These are phyloP conservation scores for Beris chalybata DNA, from an alignment of 2,888 invertebrate genomes.

Conservation along the genomic window DNA sequence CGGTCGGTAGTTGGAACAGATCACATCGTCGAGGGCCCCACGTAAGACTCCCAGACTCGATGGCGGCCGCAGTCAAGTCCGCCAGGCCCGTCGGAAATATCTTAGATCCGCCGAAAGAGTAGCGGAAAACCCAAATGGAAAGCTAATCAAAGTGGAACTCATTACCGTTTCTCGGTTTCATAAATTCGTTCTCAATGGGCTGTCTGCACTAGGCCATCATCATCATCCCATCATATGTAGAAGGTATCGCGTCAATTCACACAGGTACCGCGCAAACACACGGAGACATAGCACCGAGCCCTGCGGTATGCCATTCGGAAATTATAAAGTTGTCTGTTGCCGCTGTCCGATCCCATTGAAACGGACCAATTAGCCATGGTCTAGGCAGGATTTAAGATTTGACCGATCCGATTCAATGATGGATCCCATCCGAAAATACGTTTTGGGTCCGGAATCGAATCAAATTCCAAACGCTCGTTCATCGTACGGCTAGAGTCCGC, in stretches of 20 bases:
- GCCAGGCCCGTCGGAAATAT: not conserved
- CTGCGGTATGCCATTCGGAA: constrained; percentile 15
- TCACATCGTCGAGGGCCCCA: constrained; percentile 22
- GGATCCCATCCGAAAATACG: constrained; percentile 23
- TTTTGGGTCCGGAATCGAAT: constrained; percentile 24
- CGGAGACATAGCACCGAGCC: not conserved
- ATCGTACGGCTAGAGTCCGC: not conserved
- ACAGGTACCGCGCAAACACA: constrained; percentile 9
- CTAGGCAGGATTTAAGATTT: constrained; percentile 3
- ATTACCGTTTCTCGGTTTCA: constrained; percentile 18
- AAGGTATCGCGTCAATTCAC: constrained; percentile 9
- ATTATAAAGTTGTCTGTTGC: constrained; percentile 27
- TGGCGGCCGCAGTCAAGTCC: constrained; percentile 9
- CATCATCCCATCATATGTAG: not conserved
- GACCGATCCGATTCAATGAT: constrained; percentile 11
- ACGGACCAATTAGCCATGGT: constrained; percentile 21
- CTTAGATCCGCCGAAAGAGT: not conserved
- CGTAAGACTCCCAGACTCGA: constrained; percentile 18
- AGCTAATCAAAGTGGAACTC: constrained; percentile 21
- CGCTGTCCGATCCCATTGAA: constrained; percentile 24
- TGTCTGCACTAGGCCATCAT: constrained; percentile 9
- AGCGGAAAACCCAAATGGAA: constrained; percentile 3
- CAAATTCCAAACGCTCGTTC: constrained; percentile 18
- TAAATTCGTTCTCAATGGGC: constrained; percentile 26
- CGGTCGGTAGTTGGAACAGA: constrained; percentile 16